Base-by-base conservation (phyloP, 2,113 vertebrate species). In the Phasianus colchicus region DNA sequence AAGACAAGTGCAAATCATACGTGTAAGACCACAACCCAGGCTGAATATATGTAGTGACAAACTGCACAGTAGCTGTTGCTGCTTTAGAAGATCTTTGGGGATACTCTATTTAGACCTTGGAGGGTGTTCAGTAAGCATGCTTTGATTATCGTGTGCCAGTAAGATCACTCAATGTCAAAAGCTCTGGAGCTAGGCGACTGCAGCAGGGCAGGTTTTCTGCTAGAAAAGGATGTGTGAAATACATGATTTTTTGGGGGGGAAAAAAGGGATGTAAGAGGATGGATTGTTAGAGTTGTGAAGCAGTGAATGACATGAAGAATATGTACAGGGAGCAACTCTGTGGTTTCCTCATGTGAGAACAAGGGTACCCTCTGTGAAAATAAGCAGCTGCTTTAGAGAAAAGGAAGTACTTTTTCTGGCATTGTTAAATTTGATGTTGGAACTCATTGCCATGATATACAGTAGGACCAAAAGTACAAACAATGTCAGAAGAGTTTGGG, bases 21-120 rank as follows among this genome's bases (percentile, higher is more conserved):
- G 0, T 21, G 8, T 27, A n/a, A 27, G 34, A 61, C 72, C 43
- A 16, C 48, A 55, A 6, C 8, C 3, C 10, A 50, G n/a, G 20
- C 43, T 91, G 40, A 72, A 36, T 5, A 3, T 52, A 7, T 2
- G 4, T 32, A 60, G 6, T 64, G 71, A 54, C 9, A 86, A 50
- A 3, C 54, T 89, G 9, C 67, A 32, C 64, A 79, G 52, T 22
- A 38, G 36, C 50, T 71, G 1, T 47, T 50, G 14, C 16, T 81
- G 21, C 54, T 90, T 36, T 84, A 50, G 55, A 38, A 81, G 66
- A 10, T 65, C 27, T 38, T 43, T 73, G 66, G 13, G 17, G 17
- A 9, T 55, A 13, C 42, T 75, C 10, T 81, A 50, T 18, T 15
- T 60, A 38, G 8, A 11, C 70, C 29, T 74, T 27, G 2, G 52